Evolutionary conservation across 2,888 invertebrate species (phyloP), one percentile per base, ranked within the genome.

Genomic region (Eubasilissa splendida): DNA sequence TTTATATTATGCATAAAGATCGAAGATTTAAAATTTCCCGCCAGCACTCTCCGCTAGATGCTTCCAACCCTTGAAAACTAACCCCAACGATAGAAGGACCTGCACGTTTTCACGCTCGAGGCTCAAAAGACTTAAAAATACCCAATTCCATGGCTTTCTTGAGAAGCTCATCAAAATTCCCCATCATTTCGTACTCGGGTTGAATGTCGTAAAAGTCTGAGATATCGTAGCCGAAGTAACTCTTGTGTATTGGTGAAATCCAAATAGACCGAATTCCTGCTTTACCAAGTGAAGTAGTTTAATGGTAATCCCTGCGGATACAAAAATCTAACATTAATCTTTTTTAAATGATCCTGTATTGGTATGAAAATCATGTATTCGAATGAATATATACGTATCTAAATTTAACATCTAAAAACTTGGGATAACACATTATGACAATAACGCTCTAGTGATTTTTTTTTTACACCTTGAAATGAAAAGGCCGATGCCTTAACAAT

Each of bases 151-250:
- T 88, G 4, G 93, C 91, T 85, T 90, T 91, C 59, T 86, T 87
- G 4, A 94, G 86, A 33, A 94, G 86, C 3, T 89, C 88, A 68
- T 94, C 93, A 84, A 96, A 95, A 86, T 96, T 95, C 1, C 90
- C 89, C 89, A 95, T 90, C 0, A 90, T 92, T 0, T 96, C 96
- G 85, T 93, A 96, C 66, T 93, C 90, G 0, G 92, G 90, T 65
- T 95, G 93, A 50, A 96, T 92, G 0, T 88, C 88, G 42, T 89
- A 92, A 85, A 92, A 95, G 86, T 96, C 92, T 0, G 93, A 90
- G 71, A 95, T 91, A 85, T 96, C 96, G 85, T 95, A 96, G 0
- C 96, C 96, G 84, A 93, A 95, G 86, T 96, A 0, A 0, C 95
- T 95, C 79, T 90, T 90, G 84, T 87, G 91, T 53, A 96, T 93